Evolutionary conservation across 2,113 vertebrate species (phyloP), one percentile per base, ranked within the genome.

Genomic region (Lanius ludovicianus): DNA sequence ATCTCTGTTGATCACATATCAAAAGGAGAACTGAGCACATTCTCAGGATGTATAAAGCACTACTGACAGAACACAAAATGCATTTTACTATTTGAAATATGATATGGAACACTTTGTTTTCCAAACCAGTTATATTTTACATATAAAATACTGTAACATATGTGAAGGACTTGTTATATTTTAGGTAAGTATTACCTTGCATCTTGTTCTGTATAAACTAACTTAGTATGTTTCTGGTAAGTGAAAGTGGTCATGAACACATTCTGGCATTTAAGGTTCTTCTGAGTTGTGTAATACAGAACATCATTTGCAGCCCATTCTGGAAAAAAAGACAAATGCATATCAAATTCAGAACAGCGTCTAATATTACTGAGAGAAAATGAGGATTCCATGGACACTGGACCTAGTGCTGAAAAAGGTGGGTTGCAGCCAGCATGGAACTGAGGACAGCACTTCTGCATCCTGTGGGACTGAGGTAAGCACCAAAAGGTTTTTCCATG

Each of bases 261-360:
- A 65, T 97, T 88, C 53, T 97, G 98, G 94, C 99, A 99, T 65
- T 97, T 98, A 68, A 99, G 98, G 50, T 98, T 98, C 96, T 99
- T 98, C 94, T 98, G 98, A 86, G 89, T 98, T 19, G 99, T 99
- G 95, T 99, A 99, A 97, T 99, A 99, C 46, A 99, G 95, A 92
- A 99, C 94, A 46, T 98, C 97, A 92, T 98, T 98, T 80, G 98
- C 98, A 80, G 98, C 98, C 99, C 99, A 99, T 96, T 99, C 99
- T 99, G 97, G 49, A 96, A 94, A 84, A 91, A 91, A 94, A 92
- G 39, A 84, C 25, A 93, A 89, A 95, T 30, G 30, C 17, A 3
- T 35, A 75, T 90, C 22, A 96, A 71, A 80, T 47, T 67, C 52
- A 44, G n/a, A 95, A 71, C 44, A 44, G 15, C 28, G 23, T 16